These are phyloP conservation scores for Lepus americanus DNA, from an alignment of 2,113 vertebrate genomes.

Conservation along the genomic window DNA sequence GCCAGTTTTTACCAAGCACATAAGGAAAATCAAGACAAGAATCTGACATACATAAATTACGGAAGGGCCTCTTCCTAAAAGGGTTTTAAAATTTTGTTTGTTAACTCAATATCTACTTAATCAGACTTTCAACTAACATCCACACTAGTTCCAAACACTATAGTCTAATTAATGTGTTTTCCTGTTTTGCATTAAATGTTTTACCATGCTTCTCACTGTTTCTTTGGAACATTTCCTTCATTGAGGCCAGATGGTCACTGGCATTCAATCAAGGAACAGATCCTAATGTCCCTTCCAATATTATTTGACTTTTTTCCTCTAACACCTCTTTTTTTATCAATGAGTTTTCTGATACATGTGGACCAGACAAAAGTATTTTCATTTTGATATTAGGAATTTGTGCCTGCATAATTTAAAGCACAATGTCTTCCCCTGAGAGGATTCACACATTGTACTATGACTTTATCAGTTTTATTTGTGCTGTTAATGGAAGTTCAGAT, in stretches of 20 bases:
- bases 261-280: neutral
- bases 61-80: slow-evolving; percentile 2
- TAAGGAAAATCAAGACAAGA: slow-evolving; percentile 6
- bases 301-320: slow-evolving; percentile 22
- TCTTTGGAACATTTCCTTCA: neutral
- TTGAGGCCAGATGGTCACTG: neutral
- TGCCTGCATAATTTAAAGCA: slow-evolving; percentile 50
- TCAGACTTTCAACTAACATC: neutral
- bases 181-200: neutral
- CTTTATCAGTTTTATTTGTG: slow-evolving; percentile 46
- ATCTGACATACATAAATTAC: neutral
- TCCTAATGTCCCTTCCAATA: slow-evolving; percentile 17
- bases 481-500: slow-evolving; percentile 53
- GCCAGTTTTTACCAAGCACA: neutral
- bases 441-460: slow-evolving; percentile 40
- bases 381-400: slow-evolving; percentile 59
- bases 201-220: neutral
- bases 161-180: slow-evolving; percentile 26
- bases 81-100: slow-evolving; percentile 25
- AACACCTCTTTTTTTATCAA: neutral
- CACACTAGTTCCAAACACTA: neutral
- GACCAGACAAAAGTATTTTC: slow-evolving; percentile 12
- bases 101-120: slow-evolving; percentile 28
- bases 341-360: neutral
- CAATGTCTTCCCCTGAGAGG: neutral